Base-by-base conservation (phyloP, 2,888 invertebrate species). In the Phengaris arion region DNA sequence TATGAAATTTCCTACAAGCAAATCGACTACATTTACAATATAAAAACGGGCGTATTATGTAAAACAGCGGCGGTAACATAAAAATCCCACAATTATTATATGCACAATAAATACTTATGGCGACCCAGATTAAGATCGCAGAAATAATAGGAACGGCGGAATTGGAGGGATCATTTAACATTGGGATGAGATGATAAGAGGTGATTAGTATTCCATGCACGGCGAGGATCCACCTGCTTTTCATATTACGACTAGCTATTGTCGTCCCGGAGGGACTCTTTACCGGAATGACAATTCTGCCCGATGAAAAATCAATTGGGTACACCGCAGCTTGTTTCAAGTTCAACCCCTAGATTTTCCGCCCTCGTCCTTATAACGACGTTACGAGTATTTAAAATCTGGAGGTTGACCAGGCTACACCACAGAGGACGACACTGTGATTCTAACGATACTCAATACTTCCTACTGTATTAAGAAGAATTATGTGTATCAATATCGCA, bases 301-400 rank as follows among this genome's bases (percentile, higher is more conserved):
- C 87, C 89, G 88, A 91, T 89, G 90, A 74, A 91, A 89, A 92
- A 92, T 92, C 90, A 91, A 91, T 92, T 91, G 91, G n/a, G 64
- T 57, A 9, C 57, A 57, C 35, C 55, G 8, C 35, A 9, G 35
- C 35, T 35, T 35, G 35, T 35, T 2, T 2, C 35, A 35, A 35
- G 35, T 35, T 35, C 3, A 35, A 35, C 35, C 35, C 35, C 35
- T 35, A 35, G 35, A 35, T 35, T 35, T 35, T 35, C 35, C 2
- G 35, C 35, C 4, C 35, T 35, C 35, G 35, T 0, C 35, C 4
- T 35, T 35, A 35, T 35, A 35, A 35, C 35, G 35, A 35, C 35
- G 35, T 35, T 35, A 35, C 35, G 35, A 35, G 35, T 2, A 2
- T 35, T 4, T 0, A 35, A 35, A 35, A 35, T 35, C 35, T 35